Evolutionary conservation across 2,797 vertebrate genomes (phyloP).

Genomic region (Menidia menidia): DNA sequence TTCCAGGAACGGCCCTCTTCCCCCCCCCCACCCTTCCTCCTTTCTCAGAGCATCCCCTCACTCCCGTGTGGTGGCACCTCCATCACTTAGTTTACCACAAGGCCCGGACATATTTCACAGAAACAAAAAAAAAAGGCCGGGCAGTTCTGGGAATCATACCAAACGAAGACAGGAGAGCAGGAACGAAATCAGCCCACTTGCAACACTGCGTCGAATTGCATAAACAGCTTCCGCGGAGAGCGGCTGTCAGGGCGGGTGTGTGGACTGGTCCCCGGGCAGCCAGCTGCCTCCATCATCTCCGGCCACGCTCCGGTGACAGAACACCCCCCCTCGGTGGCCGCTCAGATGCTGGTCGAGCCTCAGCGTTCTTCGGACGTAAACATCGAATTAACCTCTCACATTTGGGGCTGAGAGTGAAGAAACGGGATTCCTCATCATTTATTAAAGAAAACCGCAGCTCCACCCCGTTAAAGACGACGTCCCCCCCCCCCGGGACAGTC

Average conservation of each 20-base stretch:
- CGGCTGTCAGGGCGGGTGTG: conserved; percentile 40
- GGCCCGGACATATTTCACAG: conserved; percentile 58
- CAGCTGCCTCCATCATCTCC: conserved; percentile 47
- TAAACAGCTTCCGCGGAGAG: conserved; percentile 64
- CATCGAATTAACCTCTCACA: conserved; percentile 41
- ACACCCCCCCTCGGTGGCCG: conserved; percentile 46
- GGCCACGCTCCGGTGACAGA: conserved; percentile 31
- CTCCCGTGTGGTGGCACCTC: conserved; percentile 13
- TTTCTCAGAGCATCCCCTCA: conserved; percentile 41
- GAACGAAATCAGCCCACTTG: conserved; percentile 43
- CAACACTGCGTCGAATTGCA: conserved; percentile 72
- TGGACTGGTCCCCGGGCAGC: conserved; percentile 51
- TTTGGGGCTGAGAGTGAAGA: conserved; percentile 28
- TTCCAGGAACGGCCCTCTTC: conserved; percentile 22
- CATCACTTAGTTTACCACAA: conserved; percentile 30
- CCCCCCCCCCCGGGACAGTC: conserved; percentile 18
- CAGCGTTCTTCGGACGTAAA: conserved; percentile 26
- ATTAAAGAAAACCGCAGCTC: conserved; percentile 76
- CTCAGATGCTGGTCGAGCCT: conserved; percentile 3
- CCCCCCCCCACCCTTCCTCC: not conserved
- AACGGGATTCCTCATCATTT: conserved; percentile 73
- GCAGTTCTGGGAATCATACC: conserved; percentile 37
- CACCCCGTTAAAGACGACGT: conserved; percentile 64
- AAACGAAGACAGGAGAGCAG: conserved; percentile 3
- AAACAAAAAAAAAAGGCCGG: conserved; percentile 42